phyloP scores from a whole-genome alignment of 2,888 invertebrate genomes.

The Euzophera pinguis region DNA sequence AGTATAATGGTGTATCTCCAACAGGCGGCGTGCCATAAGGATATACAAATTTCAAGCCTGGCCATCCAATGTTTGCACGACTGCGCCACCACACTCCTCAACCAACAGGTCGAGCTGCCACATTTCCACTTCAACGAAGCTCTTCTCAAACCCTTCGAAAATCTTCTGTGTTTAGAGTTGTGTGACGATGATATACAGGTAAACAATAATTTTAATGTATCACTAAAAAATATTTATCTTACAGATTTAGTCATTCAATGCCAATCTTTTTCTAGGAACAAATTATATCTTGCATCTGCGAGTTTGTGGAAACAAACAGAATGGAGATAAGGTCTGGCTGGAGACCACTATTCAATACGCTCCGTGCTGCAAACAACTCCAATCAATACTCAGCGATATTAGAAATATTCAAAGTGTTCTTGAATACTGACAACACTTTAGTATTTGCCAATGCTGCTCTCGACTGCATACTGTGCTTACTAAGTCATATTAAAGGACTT shows the following conservation, averaged over 20 bases:
- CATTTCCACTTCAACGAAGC: slow-evolving; percentile 98
- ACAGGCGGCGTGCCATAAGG: slow-evolving; percentile 94
- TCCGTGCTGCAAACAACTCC: slow-evolving; percentile 90
- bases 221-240: neutral
- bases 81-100: slow-evolving; percentile 91
- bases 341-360: slow-evolving; percentile 96
- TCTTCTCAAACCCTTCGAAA: slow-evolving; percentile 96
- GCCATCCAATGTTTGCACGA: slow-evolving; percentile 96
- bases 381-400: slow-evolving; percentile 87
- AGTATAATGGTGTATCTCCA: neutral
- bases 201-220: slow-evolving; percentile 18
- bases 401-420: slow-evolving; percentile 96
- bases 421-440: slow-evolving; percentile 94
- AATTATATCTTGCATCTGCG: slow-evolving; percentile 96
- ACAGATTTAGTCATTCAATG: neutral
- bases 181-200: slow-evolving; percentile 96
- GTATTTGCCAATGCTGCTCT: slow-evolving; percentile 97
- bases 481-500: slow-evolving; percentile 86
- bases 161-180: slow-evolving; percentile 93
- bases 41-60: slow-evolving; percentile 92
- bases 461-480: slow-evolving; percentile 94
- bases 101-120: slow-evolving; percentile 92
- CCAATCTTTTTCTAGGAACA: slow-evolving; percentile 81
- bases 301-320: slow-evolving; percentile 96
- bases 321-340: slow-evolving; percentile 97